A percentile compares a stretch with the other conserved stretches of the same genome.
These are phyloP conservation scores for Passerina amoena DNA, from an alignment of 2,113 vertebrate species.

Conservation along the genomic window DNA sequence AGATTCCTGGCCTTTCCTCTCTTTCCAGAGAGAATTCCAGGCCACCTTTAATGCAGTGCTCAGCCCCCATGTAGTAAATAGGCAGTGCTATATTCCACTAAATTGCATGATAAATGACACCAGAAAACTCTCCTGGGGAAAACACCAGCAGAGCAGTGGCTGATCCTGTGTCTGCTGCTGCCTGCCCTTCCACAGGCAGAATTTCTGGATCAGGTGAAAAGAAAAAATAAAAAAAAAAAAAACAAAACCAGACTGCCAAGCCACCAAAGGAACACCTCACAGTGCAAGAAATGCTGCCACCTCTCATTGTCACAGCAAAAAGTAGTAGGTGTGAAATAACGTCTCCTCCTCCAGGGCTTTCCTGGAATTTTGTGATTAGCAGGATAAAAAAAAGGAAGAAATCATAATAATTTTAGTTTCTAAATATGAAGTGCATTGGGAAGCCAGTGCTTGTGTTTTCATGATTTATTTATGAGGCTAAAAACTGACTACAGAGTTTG, in stretches of 20 bases:
- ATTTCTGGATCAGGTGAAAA: not conserved
- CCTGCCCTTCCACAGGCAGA: not conserved
- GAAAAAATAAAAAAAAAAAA: no score
- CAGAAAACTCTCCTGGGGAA: not conserved
- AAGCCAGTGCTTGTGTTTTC: not conserved
- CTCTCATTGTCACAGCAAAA: not conserved
- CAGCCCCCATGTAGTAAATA: rapidly evolving
- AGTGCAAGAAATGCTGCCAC: not conserved
- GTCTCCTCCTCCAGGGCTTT: not conserved
- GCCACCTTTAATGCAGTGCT: not conserved
- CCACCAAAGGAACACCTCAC: not conserved
- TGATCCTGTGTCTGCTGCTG: not conserved
- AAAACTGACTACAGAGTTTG: not conserved
- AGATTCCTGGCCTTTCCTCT: not conserved
- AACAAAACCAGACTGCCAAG: not conserved
- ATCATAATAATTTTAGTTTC: not conserved
- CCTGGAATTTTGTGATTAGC: not conserved
- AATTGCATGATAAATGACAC: not conserved
- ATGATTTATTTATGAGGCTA: not conserved
- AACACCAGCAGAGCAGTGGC: not conserved
- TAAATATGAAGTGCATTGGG: not conserved
- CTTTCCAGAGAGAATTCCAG: not conserved
- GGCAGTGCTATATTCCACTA: not conserved
- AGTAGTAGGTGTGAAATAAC: not conserved
- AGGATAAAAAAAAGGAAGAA: not conserved